These are phyloP conservation scores for Trachelipus rathkii DNA, from an alignment of 1,140 invertebrate genomes.

Conservation along the genomic window DNA sequence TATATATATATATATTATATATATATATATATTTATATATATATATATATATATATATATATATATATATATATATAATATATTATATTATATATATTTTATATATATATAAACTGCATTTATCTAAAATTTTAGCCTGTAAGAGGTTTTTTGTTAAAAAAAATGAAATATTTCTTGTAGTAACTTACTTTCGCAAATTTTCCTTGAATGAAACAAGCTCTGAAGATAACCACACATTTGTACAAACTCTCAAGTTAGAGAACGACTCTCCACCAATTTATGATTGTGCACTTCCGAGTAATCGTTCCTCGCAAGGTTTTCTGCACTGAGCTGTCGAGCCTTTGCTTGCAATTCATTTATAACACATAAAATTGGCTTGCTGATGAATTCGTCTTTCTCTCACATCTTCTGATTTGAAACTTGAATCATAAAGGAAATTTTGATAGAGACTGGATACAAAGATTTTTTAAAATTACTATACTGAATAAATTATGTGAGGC, in stretches of 20 bases:
- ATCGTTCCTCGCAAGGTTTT: slow-evolving; percentile 44
- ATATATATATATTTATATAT: not conserved
- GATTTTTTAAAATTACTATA: too few relatives aligned
- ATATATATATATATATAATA: slow-evolving; percentile 18
- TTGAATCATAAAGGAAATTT: too few relatives aligned
- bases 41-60: slow-evolving; percentile 22
- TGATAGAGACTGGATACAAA: too few relatives aligned
- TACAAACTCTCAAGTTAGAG: slow-evolving; percentile 65
- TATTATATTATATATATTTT: not conserved
- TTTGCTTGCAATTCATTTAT: slow-evolving; percentile 60
- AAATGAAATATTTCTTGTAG: too few relatives aligned
- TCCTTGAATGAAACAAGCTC: slow-evolving; percentile 67
- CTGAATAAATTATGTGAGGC: too few relatives aligned
- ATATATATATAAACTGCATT: slow-evolving; percentile 21
- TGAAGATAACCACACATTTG: slow-evolving; percentile 69
- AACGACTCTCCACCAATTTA: slow-evolving; percentile 53
- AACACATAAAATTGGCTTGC: slow-evolving; percentile 64
- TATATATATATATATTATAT: not conserved
- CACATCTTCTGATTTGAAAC: slow-evolving; percentile 65
- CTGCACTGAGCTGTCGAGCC: slow-evolving; percentile 30
- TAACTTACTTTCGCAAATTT: slow-evolving; percentile 65
- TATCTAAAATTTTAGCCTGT: not conserved
- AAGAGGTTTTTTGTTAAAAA: too few relatives aligned
- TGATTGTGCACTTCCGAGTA: not conserved
- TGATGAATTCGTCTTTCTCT: slow-evolving; percentile 72